These are phyloP conservation scores for Tragelaphus buxtoni DNA, from an alignment of 2,113 vertebrate genomes.

Conservation along the genomic window DNA sequence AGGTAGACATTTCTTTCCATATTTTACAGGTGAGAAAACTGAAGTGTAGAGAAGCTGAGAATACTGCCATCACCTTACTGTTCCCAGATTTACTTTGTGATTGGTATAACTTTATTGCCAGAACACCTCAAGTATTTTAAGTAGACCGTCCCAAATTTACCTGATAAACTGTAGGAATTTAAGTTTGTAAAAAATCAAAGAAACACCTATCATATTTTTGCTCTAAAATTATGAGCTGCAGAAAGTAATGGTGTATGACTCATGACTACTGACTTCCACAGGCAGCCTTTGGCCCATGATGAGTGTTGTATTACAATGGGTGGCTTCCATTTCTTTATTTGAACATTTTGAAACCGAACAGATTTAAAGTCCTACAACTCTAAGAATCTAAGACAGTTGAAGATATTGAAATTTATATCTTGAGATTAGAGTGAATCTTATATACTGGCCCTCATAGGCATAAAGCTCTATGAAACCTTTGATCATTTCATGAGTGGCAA, in stretches of 20 bases:
- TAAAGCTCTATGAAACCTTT: slow-evolving; percentile 22
- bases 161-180: background rate
- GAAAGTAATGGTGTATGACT: background rate
- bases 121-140: background rate
- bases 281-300: background rate
- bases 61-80: background rate
- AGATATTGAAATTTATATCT: slow-evolving; percentile 11
- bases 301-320: background rate
- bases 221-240: background rate
- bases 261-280: background rate
- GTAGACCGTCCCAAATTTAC: background rate
- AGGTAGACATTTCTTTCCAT: background rate
- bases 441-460: background rate
- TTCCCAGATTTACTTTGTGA: background rate
- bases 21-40: background rate
- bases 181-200: background rate
- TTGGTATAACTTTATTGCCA: background rate
- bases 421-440: background rate
- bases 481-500: slow-evolving; percentile 55
- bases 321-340: background rate
- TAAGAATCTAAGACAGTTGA: background rate
- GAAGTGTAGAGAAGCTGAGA: background rate
- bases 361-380: background rate
- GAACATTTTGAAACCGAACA: background rate
- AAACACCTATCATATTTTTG: background rate